Percentiles rank a stretch among this genome's conserved stretches.
Evolutionary conservation across 2,113 vertebrate species (phyloP).

Genomic region (Ictidomys tridecemlineatus): DNA sequence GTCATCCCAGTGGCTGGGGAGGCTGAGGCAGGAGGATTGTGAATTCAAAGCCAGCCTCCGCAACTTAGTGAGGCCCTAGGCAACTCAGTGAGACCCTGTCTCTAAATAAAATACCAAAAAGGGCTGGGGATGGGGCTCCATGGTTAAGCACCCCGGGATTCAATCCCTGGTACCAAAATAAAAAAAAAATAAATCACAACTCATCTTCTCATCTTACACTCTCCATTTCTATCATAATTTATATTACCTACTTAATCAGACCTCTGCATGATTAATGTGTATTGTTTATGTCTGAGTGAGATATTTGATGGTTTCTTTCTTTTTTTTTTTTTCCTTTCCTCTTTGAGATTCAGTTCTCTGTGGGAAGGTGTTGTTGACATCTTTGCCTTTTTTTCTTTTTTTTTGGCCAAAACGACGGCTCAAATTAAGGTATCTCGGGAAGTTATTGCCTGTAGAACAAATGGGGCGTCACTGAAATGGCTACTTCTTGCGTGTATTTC

Average conservation of each 20-base stretch:
- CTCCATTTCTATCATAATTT: not conserved
- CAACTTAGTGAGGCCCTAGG: too few relatives aligned
- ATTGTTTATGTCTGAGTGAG: not conserved
- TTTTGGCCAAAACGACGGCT: constrained; percentile 80
- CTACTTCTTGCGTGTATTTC: constrained; percentile 74
- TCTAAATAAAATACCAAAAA: too few relatives aligned
- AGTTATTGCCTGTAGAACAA: constrained; percentile 43
- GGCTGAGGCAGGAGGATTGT: too few relatives aligned
- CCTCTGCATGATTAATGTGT: not conserved
- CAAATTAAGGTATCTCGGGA: constrained; percentile 67
- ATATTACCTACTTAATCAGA: not conserved
- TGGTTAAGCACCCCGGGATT: too few relatives aligned
- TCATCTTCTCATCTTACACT: not conserved
- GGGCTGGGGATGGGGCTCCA: too few relatives aligned
- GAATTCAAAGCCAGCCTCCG: too few relatives aligned
- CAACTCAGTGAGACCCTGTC: too few relatives aligned
- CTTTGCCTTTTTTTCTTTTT: constrained; percentile 54
- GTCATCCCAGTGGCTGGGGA: too few relatives aligned
- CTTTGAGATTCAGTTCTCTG: not conserved
- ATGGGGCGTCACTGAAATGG: constrained; percentile 16
- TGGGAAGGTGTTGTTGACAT: constrained; percentile 44
- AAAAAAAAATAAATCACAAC: too few relatives aligned
- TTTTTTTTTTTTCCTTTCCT: not conserved
- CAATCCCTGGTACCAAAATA: too few relatives aligned
- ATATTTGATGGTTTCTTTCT: not conserved